A percentile compares a stretch with the other conserved stretches of the same genome.
phyloP scores from a whole-genome alignment of 1,140 invertebrate genomes.

The Zaprionus ornatus region DNA sequence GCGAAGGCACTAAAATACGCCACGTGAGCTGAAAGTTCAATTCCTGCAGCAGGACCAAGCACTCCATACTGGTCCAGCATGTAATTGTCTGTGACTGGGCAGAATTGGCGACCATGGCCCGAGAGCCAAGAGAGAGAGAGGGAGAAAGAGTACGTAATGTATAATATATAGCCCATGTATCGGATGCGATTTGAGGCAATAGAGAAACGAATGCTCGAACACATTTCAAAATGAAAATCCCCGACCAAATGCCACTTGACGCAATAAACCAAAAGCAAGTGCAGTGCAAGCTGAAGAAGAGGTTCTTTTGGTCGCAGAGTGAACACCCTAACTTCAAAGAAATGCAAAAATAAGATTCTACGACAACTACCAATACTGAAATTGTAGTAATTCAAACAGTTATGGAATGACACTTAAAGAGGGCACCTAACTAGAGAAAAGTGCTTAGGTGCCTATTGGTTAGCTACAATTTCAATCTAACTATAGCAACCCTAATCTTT shows the following conservation, averaged over 20 bases:
- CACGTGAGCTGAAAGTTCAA: slow-evolving; percentile 81
- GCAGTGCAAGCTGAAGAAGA: slow-evolving; percentile 17
- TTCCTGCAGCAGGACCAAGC: slow-evolving; percentile 32
- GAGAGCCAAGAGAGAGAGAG: slow-evolving; percentile 13
- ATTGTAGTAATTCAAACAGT: too few species aligned
- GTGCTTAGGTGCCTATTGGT: too few species aligned
- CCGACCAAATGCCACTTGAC: slow-evolving; percentile 79
- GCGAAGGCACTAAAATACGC: slow-evolving; percentile 71
- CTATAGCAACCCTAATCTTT: too few species aligned
- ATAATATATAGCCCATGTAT: slow-evolving; percentile 75
- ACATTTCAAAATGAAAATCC: slow-evolving; percentile 81
- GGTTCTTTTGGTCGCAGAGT: not conserved
- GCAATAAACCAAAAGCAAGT: slow-evolving; percentile 75
- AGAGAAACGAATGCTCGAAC: slow-evolving; percentile 56
- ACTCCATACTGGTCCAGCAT: slow-evolving; percentile 51
- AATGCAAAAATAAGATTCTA: not conserved
- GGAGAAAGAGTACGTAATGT: slow-evolving; percentile 47
- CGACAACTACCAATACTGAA: not conserved
- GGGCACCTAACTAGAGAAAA: too few species aligned
- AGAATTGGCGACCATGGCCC: slow-evolving; percentile 38
- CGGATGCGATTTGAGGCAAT: slow-evolving; percentile 71
- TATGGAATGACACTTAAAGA: too few species aligned
- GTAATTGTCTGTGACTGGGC: slow-evolving; percentile 76
- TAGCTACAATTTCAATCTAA: too few species aligned
- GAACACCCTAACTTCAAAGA: slow-evolving; percentile 20